Evolutionary conservation across 2,113 vertebrate genomes (phyloP).

Genomic region (Podarcis muralis): DNA sequence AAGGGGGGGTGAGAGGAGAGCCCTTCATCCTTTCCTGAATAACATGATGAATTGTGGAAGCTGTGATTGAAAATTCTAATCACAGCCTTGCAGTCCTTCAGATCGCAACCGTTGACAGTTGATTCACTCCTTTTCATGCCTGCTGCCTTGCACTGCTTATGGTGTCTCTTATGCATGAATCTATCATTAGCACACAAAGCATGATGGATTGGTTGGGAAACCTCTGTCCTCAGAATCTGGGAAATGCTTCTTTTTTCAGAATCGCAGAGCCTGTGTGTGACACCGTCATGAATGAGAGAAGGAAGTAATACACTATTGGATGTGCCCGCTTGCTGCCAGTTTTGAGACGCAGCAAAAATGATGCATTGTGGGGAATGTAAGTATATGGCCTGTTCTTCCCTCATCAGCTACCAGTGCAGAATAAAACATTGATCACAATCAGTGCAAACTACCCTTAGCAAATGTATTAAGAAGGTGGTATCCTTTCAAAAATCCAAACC

Average conservation of each 20-base stretch:
- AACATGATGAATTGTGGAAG: slow-evolving; percentile 66
- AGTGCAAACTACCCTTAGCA: background rate
- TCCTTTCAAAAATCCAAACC: slow-evolving; percentile 40
- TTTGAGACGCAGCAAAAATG: slow-evolving; percentile 57
- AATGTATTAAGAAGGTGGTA: background rate
- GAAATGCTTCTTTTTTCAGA: slow-evolving; percentile 69
- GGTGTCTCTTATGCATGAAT: slow-evolving; percentile 74
- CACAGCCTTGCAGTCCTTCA: slow-evolving; percentile 76
- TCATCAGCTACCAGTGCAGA: background rate
- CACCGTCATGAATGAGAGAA: slow-evolving; percentile 72
- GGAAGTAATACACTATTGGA: slow-evolving; percentile 61
- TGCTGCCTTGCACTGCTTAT: slow-evolving; percentile 68
- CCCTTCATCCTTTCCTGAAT: slow-evolving; percentile 22
- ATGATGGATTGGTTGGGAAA: slow-evolving; percentile 77
- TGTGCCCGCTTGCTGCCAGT: slow-evolving; percentile 65
- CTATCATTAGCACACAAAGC: slow-evolving; percentile 81
- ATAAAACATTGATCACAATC: slow-evolving; percentile 21
- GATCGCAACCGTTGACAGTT: slow-evolving; percentile 72
- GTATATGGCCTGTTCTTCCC: slow-evolving; percentile 36
- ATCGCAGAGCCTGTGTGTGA: slow-evolving; percentile 61
- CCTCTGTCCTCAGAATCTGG: slow-evolving; percentile 71
- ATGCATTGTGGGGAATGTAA: slow-evolving; percentile 65
- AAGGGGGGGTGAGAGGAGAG: background rate
- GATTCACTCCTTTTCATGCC: slow-evolving; percentile 80
- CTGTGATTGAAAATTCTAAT: slow-evolving; percentile 82